Evolutionary conservation across 2,888 invertebrate genomes (phyloP), one percentile per base, ranked within the genome.

Genomic region (Phalera bucephala): DNA sequence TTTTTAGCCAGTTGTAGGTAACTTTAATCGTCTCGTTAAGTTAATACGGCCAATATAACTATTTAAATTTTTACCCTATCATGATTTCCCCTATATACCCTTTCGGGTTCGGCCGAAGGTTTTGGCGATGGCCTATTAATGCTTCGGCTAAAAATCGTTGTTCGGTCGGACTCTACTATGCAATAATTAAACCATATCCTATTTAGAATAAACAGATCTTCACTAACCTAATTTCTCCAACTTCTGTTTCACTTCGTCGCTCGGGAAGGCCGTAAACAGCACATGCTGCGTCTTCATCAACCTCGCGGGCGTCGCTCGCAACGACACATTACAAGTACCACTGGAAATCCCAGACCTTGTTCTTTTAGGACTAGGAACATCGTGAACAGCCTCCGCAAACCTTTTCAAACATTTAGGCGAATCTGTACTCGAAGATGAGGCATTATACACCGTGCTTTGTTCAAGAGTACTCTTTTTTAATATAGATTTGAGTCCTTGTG

Each of bases 191-290:
- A 17, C 5, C 17, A 17, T 17, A 17, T 17, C n/a, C 3, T 17
- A 17, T 17, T 17, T 17, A 17, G n/a, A n/a, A n/a, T n/a, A n/a
- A n/a, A n/a, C n/a, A n/a, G n/a, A 25, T 12, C 6, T 12, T 25
- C n/a, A 45, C 77, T 75, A 41, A 89, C 88, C 88, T 47, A 87
- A 52, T 35, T 70, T 72, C 47, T 79, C 77, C 44, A 89, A 59
- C 26, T 80, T 77, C 0, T 33, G 35, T 38, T 66, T 78, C 2
- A 83, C 78, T 50, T 78, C 75, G 17, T 77, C 71, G 35, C 53
- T 55, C 1, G 83, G 73, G 36, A 86, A 86, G 0, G 85, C 83
- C 0, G 88, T 87, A 33, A 87, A 82, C 21, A 88, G 47, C 0
- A 89, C 81, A 39, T 65, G 49, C 2, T 82, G 84, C 0, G 64